Conservation (phyloP, 2,888 invertebrate species). For the Mesorhabditis spiculigera region DNA sequence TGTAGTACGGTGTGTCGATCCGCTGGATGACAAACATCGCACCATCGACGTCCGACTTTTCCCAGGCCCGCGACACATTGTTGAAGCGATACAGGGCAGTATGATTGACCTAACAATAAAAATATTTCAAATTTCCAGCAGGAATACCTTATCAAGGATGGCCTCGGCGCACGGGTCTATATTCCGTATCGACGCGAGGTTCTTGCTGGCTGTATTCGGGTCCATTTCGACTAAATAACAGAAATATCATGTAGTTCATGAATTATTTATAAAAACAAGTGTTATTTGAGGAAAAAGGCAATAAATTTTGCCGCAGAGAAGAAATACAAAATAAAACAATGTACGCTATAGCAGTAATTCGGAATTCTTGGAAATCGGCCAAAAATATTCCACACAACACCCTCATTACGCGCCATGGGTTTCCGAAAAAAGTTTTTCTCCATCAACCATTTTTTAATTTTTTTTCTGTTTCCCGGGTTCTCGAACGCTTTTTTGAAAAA, state of each 20-base stretch:
- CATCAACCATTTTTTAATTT: neutral
- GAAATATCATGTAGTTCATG: no score
- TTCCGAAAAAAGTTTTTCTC: conserved; percentile 1
- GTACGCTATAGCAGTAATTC: neutral
- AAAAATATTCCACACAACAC: neutral
- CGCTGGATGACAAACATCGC: neutral
- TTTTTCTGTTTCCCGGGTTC: neutral
- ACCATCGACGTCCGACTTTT: conserved; percentile 45
- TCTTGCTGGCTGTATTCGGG: conserved; percentile 19
- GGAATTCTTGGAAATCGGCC: neutral
- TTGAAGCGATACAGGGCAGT: conserved; percentile 43
- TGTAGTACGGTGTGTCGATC: neutral
- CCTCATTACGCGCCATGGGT: no score
- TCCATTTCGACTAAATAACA: neutral
- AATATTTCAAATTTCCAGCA: neutral
- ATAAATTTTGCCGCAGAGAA: neutral
- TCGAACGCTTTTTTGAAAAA: no score
- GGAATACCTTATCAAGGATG: conserved; percentile 39
- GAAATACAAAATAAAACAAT: neutral
- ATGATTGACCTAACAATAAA: conserved; percentile 29
- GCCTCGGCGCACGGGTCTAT: conserved; percentile 44
- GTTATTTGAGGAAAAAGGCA: neutral
- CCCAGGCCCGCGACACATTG: conserved; percentile 34
- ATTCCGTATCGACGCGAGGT: conserved; percentile 37
- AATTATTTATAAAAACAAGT: no score